Percentiles rank a stretch among this genome's conserved stretches.
Conservation (phyloP, 2,797 vertebrate species). For the Diplodus sargus region DNA sequence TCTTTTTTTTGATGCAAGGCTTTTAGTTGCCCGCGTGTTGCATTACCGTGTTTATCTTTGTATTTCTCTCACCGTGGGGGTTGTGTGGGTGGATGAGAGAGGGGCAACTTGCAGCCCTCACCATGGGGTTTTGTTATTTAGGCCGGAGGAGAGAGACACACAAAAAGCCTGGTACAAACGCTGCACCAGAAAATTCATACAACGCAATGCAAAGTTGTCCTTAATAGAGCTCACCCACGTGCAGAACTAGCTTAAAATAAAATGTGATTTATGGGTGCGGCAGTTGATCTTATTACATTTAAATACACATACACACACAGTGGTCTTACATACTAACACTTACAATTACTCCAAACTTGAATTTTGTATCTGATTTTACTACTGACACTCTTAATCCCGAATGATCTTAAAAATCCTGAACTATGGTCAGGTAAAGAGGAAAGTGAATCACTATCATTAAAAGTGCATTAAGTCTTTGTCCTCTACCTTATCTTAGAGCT, state of each 20-base stretch:
- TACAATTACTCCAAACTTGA: neutral
- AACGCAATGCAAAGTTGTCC: slow-evolving; percentile 21
- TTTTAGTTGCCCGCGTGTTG: slow-evolving; percentile 73
- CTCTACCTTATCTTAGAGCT: neutral
- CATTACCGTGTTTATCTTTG: slow-evolving; percentile 69
- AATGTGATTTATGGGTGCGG: neutral
- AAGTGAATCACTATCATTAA: neutral
- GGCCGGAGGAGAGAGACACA: slow-evolving; percentile 34
- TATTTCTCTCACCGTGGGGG: slow-evolving; percentile 44
- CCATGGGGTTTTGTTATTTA: slow-evolving; percentile 45
- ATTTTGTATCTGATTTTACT: neutral
- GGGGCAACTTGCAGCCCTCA: slow-evolving; percentile 33
- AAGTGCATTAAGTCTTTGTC: neutral
- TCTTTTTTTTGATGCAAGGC: slow-evolving; percentile 50
- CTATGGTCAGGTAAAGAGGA: no score
- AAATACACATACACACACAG: neutral
- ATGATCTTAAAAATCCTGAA: neutral
- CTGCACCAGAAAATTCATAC: slow-evolving; percentile 39
- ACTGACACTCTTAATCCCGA: neutral
- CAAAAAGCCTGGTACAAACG: slow-evolving; percentile 59
- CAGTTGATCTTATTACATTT: slow-evolving; percentile 7
- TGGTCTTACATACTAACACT: neutral
- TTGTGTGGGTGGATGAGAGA: slow-evolving; percentile 46
- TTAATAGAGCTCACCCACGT: slow-evolving; percentile 31
- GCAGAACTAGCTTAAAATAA: neutral